Base-by-base conservation (phyloP, 2,113 vertebrate species). In the Bolborhynchus lineola region DNA sequence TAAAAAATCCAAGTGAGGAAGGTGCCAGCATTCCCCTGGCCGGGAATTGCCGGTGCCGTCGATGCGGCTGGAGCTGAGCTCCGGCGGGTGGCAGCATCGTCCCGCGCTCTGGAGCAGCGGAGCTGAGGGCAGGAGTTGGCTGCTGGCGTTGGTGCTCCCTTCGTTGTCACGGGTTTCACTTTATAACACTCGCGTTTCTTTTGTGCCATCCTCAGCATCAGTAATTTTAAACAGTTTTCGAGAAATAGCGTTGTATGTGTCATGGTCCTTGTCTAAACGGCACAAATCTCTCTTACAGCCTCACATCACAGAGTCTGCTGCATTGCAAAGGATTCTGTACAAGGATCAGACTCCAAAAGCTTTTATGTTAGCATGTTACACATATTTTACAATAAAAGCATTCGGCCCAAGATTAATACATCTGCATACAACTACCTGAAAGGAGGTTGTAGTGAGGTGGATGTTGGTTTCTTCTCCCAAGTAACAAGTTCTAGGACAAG, bases 301-400 rank as follows among this genome's bases (percentile, higher is more conserved):
- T 55, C 44, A 0, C 20, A 2, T 5, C 31, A 12, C 3, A 17
- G 15, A 17, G 17, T 1, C 25, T 15, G 75, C 41, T 13, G 68
- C 24, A 1, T 8, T 14, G 46, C 50, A 47, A 16, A 60, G 37
- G 49, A 1, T 7, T 29, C 1, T 0, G 6, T 2, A 11, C 13
- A 15, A 25, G 57, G 24, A 35, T 31, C 35, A 4, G 14, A 5
- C 24, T 62, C 24, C 52, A 52, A 42, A 64, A 52, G 29, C 4
- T 67, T 29, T 84, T 11, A 16, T 1, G 0, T 1, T 10, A 33
- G 13, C 57, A 16, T 15, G 16, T 59, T 59, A 59, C 24, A 35
- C 21, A 10, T 59, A 35, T 35, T 10, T 35, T 35, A n/a, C 16
- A 20, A 4, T 15, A 28, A 55, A 82, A 72, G 4, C 53, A 4